Base-by-base conservation (phyloP, 2,888 invertebrate species). In the Euzophera pinguis region DNA sequence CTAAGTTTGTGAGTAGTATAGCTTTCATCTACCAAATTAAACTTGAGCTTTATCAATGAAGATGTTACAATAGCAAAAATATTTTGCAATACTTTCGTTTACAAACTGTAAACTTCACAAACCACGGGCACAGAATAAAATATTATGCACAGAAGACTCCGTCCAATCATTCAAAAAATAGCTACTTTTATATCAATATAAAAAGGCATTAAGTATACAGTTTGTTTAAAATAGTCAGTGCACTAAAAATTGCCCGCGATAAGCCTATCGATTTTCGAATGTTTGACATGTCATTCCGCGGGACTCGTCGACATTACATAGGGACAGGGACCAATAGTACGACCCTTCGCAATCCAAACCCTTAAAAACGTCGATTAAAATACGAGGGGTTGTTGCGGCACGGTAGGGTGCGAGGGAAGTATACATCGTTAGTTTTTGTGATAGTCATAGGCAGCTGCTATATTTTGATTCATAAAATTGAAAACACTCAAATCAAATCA, bases 321-420 rank as follows among this genome's bases (percentile, higher is more conserved):
- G 35, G 52, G 39, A 50, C 37, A 38, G 54, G 50, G 52, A 53
- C 56, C 51, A 53, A 48, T 42, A 50, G 41, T 37, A 52, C 49
- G 41, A 52, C 48, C 53, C 48, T 53, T 55, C 58, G 54, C 32
- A 17, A 52, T 56, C 42, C 56, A 51, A 52, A 60, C 56, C 60
- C 60, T 39, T 48, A 60, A 57, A 55, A 60, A 48, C 50, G 53
- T 48, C 56, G 54, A 58, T 58, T 55, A 58, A 54, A 60, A 58
- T 56, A 54, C 38, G 56, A 53, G 53, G 60, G 60, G 58, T 56
- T 51, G 34, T 32, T 22, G 22, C 7, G 37, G 52, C 49, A 51
- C 53, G 53, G 39, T 32, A 53, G 56, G 57, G 55, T 53, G 51
- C 47, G 34, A 41, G 49, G 3, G 1, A 8, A 27, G 14, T 16